Evolutionary conservation across 1,140 invertebrate genomes (phyloP), one percentile per base, ranked within the genome.

Genomic region (Pristionchus pacificus): DNA sequence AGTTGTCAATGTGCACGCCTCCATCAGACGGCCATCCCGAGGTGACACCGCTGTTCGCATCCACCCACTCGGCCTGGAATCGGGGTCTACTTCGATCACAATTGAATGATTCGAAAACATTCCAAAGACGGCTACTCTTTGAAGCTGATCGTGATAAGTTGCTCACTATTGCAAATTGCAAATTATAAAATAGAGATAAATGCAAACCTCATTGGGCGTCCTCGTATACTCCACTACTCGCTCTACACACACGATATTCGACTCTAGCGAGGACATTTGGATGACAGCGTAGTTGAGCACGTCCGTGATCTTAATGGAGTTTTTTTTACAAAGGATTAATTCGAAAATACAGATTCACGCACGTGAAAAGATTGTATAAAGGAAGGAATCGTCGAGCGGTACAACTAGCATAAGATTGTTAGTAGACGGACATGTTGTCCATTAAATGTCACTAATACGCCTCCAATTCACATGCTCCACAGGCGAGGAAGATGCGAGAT

Each of bases 21-120:
- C 85, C 86, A 25, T 81, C 74, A 14, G 71, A 74, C 14, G 85
- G 86, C 86, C 86, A 86, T 55, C 74, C 70, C 6, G 57, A 14
- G 0, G 76, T 14, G 10, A 78, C 73, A 15, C 27, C 13, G 6
- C n/a, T 32, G 14, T 68, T 72, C 60, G 59, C 63, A 19, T 67
- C 38, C 10, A 30, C 2, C 74, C 74, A 72, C 28, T 60, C 30
- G 1, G 71, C 74, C 63, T 65, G 63, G 38, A 65, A 49, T 14
- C 25, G 10, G 29, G 25, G 38, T 49, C 38, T 6, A 10, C 38
- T 10, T 49, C 38, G 19, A 49, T 49, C 38, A 10, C 6, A 10
- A 49, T 49, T 49, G 38, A 19, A 19, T 49, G 6, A 10, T 19
- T 49, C 19, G 19, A 10, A 49, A 19, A n/a, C n/a, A n/a, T n/a